Evolutionary conservation across 1,140 invertebrate species (phyloP).

Genomic region (Lordiphosa clarofinis): DNA sequence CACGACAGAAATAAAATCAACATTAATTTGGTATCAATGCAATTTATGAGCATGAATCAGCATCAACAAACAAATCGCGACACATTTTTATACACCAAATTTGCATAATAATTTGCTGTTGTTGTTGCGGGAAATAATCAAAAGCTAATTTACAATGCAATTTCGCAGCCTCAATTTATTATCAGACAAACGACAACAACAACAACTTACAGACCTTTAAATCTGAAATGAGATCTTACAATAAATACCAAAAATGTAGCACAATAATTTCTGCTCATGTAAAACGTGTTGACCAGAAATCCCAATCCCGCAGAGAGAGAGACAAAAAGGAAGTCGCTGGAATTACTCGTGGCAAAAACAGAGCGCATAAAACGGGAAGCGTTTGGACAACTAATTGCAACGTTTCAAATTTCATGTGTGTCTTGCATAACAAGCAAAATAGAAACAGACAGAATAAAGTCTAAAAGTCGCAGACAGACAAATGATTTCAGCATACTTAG

Average conservation of each 20-base stretch:
- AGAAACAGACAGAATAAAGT: no score
- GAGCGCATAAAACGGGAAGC: constrained; percentile 5
- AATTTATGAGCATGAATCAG: constrained; percentile 20
- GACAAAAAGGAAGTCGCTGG: background rate
- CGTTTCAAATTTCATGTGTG: constrained; percentile 12
- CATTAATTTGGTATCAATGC: constrained; percentile 41
- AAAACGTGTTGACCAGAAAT: constrained; percentile 4
- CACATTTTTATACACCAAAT: constrained; percentile 12
- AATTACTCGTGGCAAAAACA: background rate
- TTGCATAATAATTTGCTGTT: constrained; percentile 15
- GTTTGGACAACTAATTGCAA: constrained; percentile 7
- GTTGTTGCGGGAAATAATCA: constrained; percentile 10
- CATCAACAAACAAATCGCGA: constrained; percentile 2
- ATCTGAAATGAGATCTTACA: constrained; percentile 17
- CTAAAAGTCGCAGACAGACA: no score
- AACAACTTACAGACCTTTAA: constrained; percentile 9
- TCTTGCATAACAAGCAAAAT: no score
- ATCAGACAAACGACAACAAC: constrained; percentile 7
- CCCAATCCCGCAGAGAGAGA: background rate
- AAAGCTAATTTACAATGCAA: constrained; percentile 20
- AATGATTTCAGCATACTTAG: no score
- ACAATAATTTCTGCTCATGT: no score
- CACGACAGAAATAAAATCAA: constrained; percentile 33
- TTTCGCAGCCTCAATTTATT: constrained; percentile 16
- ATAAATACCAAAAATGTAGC: no score